Percentiles rank a stretch among this genome's conserved stretches.
These are phyloP conservation scores for Volucella inanis DNA, from an alignment of 2,888 invertebrate species.

Conservation along the genomic window DNA sequence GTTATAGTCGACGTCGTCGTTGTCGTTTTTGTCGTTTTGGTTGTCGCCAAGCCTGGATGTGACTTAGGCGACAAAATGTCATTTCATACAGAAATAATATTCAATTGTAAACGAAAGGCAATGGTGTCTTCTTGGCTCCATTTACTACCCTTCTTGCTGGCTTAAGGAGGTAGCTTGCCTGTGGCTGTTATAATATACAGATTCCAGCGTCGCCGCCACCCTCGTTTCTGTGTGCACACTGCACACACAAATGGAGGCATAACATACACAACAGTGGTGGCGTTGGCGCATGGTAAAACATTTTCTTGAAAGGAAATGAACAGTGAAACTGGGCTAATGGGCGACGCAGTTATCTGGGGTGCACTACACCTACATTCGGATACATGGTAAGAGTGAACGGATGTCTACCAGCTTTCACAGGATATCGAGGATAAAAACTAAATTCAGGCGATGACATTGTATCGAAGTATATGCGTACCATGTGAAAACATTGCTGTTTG, in stretches of 20 bases:
- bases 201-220: neutral
- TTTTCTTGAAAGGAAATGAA: slow-evolving; percentile 66
- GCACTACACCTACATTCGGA: too few species aligned
- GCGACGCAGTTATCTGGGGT: neutral
- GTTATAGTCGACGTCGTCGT: neutral
- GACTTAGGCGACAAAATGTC: slow-evolving; percentile 74
- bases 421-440: slow-evolving; percentile 36
- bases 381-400: neutral
- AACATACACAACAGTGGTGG: neutral
- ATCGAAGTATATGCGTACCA: slow-evolving; percentile 23
- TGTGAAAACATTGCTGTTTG: slow-evolving; percentile 25
- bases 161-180: slow-evolving; percentile 20
- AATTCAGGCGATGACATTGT: slow-evolving; percentile 17
- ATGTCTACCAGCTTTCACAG: slow-evolving; percentile 33
- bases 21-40: slow-evolving; percentile 7
- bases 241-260: neutral
- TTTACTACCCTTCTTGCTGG: slow-evolving; percentile 61
- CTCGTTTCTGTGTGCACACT: slow-evolving; percentile 6
- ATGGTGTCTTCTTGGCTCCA: slow-evolving; percentile 68
- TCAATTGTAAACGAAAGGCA: slow-evolving; percentile 73
- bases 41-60: slow-evolving; percentile 55
- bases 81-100: slow-evolving; percentile 74
- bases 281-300: slow-evolving; percentile 11
- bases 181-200: slow-evolving; percentile 56
- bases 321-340: slow-evolving; percentile 24